phyloP scores from a whole-genome alignment of 2,888 invertebrate species.

The Onthophagus sagittarius region DNA sequence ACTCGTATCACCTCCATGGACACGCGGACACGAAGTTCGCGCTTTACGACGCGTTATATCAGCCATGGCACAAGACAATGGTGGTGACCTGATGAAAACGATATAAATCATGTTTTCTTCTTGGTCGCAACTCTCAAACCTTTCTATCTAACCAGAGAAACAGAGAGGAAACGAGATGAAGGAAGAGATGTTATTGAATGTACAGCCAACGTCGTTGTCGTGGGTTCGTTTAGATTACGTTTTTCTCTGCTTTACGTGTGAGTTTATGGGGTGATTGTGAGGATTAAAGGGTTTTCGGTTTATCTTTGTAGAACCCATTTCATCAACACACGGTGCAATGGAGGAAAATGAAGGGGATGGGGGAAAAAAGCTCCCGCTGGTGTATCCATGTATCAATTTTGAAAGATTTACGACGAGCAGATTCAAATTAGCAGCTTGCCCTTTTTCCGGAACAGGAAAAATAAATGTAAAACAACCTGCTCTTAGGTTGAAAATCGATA shows the following conservation, averaged over 20 bases:
- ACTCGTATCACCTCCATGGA: slow-evolving; percentile 1
- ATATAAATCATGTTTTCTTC: slow-evolving; percentile 10
- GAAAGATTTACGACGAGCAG: slow-evolving; percentile 46
- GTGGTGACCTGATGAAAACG: not conserved
- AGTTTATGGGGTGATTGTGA: not conserved
- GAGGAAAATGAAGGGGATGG: not conserved
- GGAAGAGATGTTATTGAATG: not conserved
- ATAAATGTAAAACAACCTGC: slow-evolving; percentile 22
- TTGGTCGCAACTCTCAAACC: not conserved
- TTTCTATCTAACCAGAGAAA: not conserved
- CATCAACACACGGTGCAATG: not conserved
- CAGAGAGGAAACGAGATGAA: not conserved
- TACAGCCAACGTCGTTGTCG: not conserved
- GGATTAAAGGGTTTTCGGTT: not conserved
- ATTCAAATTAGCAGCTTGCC: slow-evolving; percentile 46
- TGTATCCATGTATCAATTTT: slow-evolving; percentile 42
- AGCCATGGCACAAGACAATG: slow-evolving; percentile 7
- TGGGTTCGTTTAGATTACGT: not conserved
- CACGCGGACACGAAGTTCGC: slow-evolving; percentile 2
- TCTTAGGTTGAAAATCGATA: not conserved
- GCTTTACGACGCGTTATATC: slow-evolving; percentile 5
- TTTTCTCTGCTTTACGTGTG: not conserved
- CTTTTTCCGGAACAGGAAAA: slow-evolving; percentile 30
- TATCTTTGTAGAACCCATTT: not conserved
- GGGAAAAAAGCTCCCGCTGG: not conserved